Base-by-base conservation (phyloP, 2,888 invertebrate genomes). In the Chymomyza amoena region DNA sequence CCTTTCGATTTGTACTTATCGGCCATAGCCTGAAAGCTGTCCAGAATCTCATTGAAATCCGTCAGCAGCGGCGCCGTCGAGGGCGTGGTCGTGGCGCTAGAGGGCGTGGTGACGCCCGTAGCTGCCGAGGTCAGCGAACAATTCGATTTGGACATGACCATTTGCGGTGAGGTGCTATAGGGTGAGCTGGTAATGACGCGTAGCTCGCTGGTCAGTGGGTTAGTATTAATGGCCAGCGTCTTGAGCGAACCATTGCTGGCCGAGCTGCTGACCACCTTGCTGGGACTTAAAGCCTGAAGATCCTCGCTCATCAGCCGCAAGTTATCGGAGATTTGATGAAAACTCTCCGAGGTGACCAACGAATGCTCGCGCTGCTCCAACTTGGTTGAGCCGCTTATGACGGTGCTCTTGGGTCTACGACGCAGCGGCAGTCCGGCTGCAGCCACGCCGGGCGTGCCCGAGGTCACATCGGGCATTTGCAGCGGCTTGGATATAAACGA, bases 291-390 rank as follows among this genome's bases (percentile, higher is more conserved):
- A 1, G 91, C 90, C 73, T 92, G 90, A 20, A 92, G 72, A 59
- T 92, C 92, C 70, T 92, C 90, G 74, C 91, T 92, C 91, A 92
- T 91, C 13, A 91, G 77, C 0, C 92, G 89, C 28, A 92, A 68
- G 74, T 92, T 92, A 76, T 92, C 92, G 18, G 92, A 91, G 57
- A 92, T 91, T 75, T 91, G 91, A 67, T 91, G 90, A 61, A 92
- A 92, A 71, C 91, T 91, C 70, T 91, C 91, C 0, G 91, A 91
- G 18, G 91, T 89, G 28, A 87, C 90, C 39, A 89, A 81, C 7
- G 91, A 91, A 36, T 91, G 91, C 36, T 90, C 89, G 2, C 86
- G 81, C 57, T 87, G 84, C 36, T 88, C 89, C 39, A 87, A 16
- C 51, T 88, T 69, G 39, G 45, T 70, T 16, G 18, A 69, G 61